A percentile compares a stretch with the other conserved stretches of the same genome.
Evolutionary conservation across 2,888 invertebrate species (phyloP).

Genomic region (Anticlea derivata): DNA sequence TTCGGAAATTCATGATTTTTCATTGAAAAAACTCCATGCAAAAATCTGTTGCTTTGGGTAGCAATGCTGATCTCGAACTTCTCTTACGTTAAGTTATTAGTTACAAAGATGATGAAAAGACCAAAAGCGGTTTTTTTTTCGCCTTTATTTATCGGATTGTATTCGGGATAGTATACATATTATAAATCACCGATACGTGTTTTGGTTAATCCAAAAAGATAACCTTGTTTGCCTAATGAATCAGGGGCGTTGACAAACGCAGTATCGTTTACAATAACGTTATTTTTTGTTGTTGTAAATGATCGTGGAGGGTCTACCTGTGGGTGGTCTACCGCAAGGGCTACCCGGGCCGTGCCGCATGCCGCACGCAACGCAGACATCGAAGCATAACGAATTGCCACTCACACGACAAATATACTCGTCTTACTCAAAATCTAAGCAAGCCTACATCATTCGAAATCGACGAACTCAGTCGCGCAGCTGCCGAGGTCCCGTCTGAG

Average conservation of each 20-base stretch:
- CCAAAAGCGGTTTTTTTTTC: too few species aligned
- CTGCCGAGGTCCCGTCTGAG: too few species aligned
- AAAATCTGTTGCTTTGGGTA: too few species aligned
- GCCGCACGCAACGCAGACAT: constrained; percentile 39
- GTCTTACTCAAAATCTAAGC: constrained; percentile 33
- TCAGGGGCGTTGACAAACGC: constrained; percentile 46
- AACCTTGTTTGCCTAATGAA: constrained; percentile 40
- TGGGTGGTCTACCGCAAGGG: constrained; percentile 64
- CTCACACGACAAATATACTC: constrained; percentile 36
- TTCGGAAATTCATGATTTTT: too few species aligned
- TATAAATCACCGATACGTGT: constrained; percentile 10
- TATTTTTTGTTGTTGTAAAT: constrained; percentile 52
- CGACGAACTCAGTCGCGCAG: too few species aligned
- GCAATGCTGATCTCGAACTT: too few species aligned
- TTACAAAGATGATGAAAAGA: too few species aligned
- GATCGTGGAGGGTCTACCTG: constrained; percentile 51
- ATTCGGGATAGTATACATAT: too few species aligned
- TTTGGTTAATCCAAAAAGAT: constrained; percentile 33
- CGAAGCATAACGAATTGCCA: constrained; percentile 43
- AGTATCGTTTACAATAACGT: constrained; percentile 50
- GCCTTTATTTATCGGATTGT: too few species aligned
- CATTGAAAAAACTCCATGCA: too few species aligned
- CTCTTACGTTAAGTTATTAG: too few species aligned
- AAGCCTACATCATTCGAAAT: too few species aligned
- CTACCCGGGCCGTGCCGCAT: constrained; percentile 38